Conservation (phyloP, 2,113 vertebrate genomes). For the Hystrix brachyura region DNA sequence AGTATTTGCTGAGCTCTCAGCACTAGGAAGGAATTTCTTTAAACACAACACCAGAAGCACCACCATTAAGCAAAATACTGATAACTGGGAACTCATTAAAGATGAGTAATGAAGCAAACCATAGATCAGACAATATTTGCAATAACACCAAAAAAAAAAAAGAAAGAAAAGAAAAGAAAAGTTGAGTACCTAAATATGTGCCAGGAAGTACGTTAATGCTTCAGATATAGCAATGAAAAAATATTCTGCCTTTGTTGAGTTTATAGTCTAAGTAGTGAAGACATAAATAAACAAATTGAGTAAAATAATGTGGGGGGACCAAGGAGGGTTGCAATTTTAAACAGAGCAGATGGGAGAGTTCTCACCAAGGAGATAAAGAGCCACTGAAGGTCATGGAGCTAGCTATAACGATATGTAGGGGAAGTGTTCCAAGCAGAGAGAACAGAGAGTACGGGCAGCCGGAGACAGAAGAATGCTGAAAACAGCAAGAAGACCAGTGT, state of each 20-base stretch:
- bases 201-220: background rate
- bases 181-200: background rate
- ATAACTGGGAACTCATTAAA: conserved; percentile 1
- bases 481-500: conserved; percentile 56
- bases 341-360: background rate
- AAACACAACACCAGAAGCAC: conserved; percentile 1
- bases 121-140: background rate
- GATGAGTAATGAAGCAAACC: background rate
- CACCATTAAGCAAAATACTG: conserved; percentile 23
- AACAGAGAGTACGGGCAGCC: conserved; percentile 10
- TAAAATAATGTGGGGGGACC: background rate
- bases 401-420: conserved; percentile 56
- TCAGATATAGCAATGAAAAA: conserved; percentile 1
- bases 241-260: background rate
- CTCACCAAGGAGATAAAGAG: conserved; percentile 33
- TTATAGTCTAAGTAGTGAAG: conserved; percentile 21
- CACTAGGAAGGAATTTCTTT: background rate
- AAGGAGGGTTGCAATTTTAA: conserved; percentile 33
- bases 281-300: conserved; percentile 36
- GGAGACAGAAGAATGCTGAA: conserved; percentile 46
- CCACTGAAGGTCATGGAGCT: conserved; percentile 56
- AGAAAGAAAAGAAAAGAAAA: background rate
- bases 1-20: conserved; percentile 14
- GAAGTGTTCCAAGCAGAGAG: conserved; percentile 59
- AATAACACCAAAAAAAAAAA: background rate